Evolutionary conservation across 2,888 invertebrate species (phyloP), one percentile per base, ranked within the genome.

Genomic region (Aquatica leii): DNA sequence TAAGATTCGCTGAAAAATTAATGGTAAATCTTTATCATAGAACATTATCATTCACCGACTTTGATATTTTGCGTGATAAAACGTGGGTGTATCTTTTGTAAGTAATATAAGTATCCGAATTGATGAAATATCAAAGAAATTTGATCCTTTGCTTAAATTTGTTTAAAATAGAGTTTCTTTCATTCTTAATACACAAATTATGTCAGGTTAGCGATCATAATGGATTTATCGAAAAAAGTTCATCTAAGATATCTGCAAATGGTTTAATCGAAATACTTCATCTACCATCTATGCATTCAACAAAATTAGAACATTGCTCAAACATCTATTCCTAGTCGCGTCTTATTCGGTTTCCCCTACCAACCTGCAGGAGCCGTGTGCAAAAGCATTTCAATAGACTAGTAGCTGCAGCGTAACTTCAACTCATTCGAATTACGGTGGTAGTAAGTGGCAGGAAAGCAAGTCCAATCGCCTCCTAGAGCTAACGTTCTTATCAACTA

Each of bases 391-490:
- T 84, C 82, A 83, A 86, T 86, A 86, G 86, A 86, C 86, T 86
- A 86, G 83, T 76, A 81, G 81, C 80, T 76, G 80, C 80, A 74
- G 78, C 78, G 77, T 80, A 79, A 79, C 78, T 80, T 78, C 49
- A 80, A 82, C 82, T 82, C 86, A 86, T 85, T 86, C 86, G 85
- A 85, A 84, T 76, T 83, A 83, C 82, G 81, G 85, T 84, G 85
- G 84, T 85, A 84, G 85, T 85, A 82, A 81, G 83, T 82, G 84
- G 83, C 81, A 83, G 83, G 82, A 82, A 82, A 82, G 75, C 76
- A 72, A 75, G 73, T 75, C 76, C 73, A 72, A 73, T 65, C 66
- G 58, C 65, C 66, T 65, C 59, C 74, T 73, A 73, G 74, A 74
- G 73, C 74, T 72, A 73, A 72, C 73, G 69, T 74, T 75, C 74